Evolutionary conservation across 2,113 vertebrate genomes (phyloP).

Genomic region (Brachypteracias leptosomus): DNA sequence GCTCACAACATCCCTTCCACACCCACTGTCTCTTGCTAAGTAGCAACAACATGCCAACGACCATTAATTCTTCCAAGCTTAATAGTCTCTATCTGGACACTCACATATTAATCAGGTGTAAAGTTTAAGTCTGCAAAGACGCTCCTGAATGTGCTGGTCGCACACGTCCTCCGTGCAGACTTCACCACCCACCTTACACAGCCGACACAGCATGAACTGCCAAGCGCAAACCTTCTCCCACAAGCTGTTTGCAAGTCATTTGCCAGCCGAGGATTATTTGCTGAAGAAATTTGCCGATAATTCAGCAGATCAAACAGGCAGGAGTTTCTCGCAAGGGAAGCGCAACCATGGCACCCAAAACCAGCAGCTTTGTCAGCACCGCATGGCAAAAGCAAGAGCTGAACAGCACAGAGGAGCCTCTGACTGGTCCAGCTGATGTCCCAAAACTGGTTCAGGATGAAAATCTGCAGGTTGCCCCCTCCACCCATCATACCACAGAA

Average conservation of each 20-base stretch:
- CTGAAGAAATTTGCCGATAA: constrained; percentile 34
- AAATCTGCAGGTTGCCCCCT: neutral
- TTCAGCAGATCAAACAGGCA: neutral
- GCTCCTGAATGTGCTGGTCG: accelerated
- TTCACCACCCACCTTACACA: neutral
- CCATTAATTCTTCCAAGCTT: neutral
- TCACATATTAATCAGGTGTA: accelerated
- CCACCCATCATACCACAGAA: neutral
- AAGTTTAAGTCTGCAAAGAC: neutral
- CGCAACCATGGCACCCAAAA: accelerated
- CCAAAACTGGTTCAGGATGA: neutral
- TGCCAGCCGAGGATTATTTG: constrained; percentile 32
- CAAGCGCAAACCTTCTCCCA: constrained; percentile 39
- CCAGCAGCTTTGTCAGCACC: neutral
- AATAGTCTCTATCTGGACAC: neutral
- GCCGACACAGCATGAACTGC: neutral
- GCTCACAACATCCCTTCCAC: neutral
- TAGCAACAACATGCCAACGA: accelerated
- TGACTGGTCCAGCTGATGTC: neutral
- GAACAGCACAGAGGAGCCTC: neutral
- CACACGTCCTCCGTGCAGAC: neutral
- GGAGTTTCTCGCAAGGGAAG: neutral
- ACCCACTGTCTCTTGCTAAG: neutral
- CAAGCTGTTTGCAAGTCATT: constrained; percentile 33
- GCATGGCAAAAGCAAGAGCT: accelerated